Conservation (phyloP, 2,113 vertebrate species). For the Microcebus murinus region DNA sequence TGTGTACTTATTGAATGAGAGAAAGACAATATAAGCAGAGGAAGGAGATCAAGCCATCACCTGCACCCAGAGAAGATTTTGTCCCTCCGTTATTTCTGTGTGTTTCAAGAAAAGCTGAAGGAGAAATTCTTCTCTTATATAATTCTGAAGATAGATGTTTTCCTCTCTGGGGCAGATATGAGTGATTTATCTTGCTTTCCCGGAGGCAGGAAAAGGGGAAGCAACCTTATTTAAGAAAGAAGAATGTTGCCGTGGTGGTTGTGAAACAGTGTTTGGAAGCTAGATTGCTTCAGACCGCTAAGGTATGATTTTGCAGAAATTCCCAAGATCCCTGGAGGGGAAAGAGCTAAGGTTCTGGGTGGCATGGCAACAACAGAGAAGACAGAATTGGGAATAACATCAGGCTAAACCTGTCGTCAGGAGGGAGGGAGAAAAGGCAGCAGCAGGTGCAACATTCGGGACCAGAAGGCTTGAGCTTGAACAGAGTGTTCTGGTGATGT, state of each 20-base stretch:
- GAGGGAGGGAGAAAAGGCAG: conserved; percentile 5
- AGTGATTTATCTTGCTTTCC: conserved; percentile 7
- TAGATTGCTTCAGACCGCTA: background rate
- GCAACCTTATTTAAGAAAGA: background rate
- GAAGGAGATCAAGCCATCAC: background rate
- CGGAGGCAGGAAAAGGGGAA: conserved; percentile 3
- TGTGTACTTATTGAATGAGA: background rate
- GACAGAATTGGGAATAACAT: background rate
- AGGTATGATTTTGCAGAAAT: conserved; percentile 42
- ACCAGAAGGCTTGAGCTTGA: conserved; percentile 27
- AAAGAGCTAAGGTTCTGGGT: conserved; percentile 22
- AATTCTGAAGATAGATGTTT: conserved; percentile 23
- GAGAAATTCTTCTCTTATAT: background rate
- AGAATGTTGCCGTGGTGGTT: background rate
- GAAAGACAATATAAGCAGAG: conserved; percentile 36
- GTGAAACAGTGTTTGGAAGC: conserved; percentile 26
- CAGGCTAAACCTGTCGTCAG: background rate
- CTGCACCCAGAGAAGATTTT: background rate
- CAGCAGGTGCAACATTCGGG: conserved; percentile 5
- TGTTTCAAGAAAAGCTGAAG: conserved; percentile 16
- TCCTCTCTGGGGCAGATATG: background rate
- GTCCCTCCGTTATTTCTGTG: background rate
- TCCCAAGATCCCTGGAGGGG: background rate
- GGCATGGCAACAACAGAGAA: background rate
- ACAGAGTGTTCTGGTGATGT: conserved; percentile 33